phyloP scores from a whole-genome alignment of 2,113 vertebrate genomes.

The Pteronura brasiliensis region DNA sequence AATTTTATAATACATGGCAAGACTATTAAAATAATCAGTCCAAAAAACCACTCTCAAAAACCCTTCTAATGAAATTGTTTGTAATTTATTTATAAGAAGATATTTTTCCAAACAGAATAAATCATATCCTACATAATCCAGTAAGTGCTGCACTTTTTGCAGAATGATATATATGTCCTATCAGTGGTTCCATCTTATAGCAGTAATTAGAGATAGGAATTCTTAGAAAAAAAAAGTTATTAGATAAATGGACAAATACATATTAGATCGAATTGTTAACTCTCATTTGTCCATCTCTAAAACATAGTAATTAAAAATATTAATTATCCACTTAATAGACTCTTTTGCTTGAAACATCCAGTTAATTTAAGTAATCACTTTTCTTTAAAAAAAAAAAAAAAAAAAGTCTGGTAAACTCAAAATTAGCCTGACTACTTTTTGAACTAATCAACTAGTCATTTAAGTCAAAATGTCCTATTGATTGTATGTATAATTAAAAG shows the following conservation, averaged over 20 bases:
- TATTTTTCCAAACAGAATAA: conserved; percentile 48
- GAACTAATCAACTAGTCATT: neutral
- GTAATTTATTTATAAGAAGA: conserved; percentile 48
- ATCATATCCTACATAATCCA: conserved; percentile 24
- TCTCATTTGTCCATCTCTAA: neutral
- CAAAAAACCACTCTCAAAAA: conserved; percentile 9
- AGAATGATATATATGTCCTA: neutral
- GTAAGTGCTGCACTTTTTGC: neutral
- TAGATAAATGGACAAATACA: conserved; percentile 2
- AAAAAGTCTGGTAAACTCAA: neutral
- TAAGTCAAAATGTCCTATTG: neutral
- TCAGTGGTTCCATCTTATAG: neutral
- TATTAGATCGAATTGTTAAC: neutral
- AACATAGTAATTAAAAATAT: neutral
- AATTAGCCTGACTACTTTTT: neutral
- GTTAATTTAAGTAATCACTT: neutral
- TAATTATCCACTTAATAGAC: neutral
- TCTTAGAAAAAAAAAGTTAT: neutral
- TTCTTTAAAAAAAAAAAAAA: neutral
- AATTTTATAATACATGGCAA: conserved; percentile 49
- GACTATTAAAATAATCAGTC: conserved; percentile 47
- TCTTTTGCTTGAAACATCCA: neutral
- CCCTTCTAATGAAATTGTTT: conserved; percentile 54
- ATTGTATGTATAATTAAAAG: neutral
- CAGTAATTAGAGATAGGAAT: conserved; percentile 3